phyloP scores from a whole-genome alignment of 2,113 vertebrate species.

The Charadrius vociferus region DNA sequence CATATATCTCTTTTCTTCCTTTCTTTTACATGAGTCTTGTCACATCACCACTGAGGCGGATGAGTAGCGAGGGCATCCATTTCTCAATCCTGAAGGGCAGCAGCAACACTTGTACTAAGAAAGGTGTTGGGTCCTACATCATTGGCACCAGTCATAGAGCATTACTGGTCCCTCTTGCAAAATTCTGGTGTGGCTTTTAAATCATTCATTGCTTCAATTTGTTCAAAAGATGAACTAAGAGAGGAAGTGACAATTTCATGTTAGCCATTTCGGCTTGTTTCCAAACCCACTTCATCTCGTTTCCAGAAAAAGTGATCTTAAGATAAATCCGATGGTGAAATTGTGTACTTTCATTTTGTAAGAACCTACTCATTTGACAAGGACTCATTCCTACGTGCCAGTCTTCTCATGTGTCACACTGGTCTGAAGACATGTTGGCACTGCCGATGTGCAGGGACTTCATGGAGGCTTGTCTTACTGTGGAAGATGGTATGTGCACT shows the following conservation, averaged over 20 bases:
- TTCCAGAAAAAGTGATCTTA: neutral
- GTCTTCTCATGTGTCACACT: neutral
- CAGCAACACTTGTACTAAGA: neutral
- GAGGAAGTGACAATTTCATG: neutral
- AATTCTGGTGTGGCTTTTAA: neutral
- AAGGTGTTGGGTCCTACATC: neutral
- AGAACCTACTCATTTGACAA: slow-evolving; percentile 13
- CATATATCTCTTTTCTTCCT: neutral
- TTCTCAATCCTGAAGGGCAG: neutral
- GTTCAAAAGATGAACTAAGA: neutral
- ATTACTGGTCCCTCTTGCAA: neutral
- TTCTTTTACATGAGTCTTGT: neutral
- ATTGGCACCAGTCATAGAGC: neutral
- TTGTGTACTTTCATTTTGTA: neutral
- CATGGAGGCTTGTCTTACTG: neutral
- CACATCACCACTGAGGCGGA: neutral
- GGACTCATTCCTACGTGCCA: neutral
- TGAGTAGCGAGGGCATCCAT: neutral
- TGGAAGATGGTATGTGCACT: neutral
- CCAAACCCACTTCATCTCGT: neutral
- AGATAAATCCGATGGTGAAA: neutral
- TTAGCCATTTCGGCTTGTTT: neutral
- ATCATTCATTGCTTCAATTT: neutral
- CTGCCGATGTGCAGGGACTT: neutral
- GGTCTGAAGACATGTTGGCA: neutral